Evolutionary conservation across 2,797 vertebrate species (phyloP).

Genomic region (Enteromius anoplus): DNA sequence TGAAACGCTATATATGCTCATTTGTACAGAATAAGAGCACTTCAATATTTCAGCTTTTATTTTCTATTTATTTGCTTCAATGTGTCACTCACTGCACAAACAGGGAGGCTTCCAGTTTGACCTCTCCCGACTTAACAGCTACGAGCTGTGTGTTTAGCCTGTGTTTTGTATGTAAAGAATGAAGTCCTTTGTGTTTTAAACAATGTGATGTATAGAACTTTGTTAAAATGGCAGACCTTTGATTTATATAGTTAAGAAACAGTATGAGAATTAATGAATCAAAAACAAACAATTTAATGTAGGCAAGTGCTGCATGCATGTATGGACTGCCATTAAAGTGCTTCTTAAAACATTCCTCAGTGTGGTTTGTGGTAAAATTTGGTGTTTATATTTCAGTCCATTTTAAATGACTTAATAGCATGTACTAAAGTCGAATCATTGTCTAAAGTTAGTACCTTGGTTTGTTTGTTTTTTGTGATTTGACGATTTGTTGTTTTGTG

Average conservation of each 20-base stretch:
- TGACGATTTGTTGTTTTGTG: background rate
- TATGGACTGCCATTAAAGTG: constrained; percentile 80
- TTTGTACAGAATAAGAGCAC: constrained; percentile 53
- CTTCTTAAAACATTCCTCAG: constrained; percentile 31
- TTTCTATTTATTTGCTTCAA: constrained; percentile 63
- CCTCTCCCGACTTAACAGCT: constrained; percentile 36
- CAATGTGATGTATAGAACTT: constrained; percentile 63
- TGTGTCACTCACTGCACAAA: constrained; percentile 55
- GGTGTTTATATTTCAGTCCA: background rate
- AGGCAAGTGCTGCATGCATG: constrained; percentile 78
- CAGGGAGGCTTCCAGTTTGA: constrained; percentile 25
- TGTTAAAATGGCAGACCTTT: constrained; percentile 70
- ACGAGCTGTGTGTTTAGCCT: constrained; percentile 59
- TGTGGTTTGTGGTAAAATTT: constrained; percentile 5
- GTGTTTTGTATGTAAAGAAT: constrained; percentile 57
- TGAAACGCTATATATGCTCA: constrained; percentile 35
- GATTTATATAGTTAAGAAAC: constrained; percentile 66
- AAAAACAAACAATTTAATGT: constrained; percentile 71
- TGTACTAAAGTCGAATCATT: background rate
- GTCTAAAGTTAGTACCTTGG: background rate
- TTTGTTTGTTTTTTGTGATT: background rate
- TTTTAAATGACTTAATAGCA: background rate
- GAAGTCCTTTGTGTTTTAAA: constrained; percentile 66
- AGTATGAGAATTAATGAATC: constrained; percentile 66
- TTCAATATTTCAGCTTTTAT: constrained; percentile 43